These are phyloP conservation scores for Odontophorus gujanensis DNA, from an alignment of 2,113 vertebrate genomes.

Conservation along the genomic window DNA sequence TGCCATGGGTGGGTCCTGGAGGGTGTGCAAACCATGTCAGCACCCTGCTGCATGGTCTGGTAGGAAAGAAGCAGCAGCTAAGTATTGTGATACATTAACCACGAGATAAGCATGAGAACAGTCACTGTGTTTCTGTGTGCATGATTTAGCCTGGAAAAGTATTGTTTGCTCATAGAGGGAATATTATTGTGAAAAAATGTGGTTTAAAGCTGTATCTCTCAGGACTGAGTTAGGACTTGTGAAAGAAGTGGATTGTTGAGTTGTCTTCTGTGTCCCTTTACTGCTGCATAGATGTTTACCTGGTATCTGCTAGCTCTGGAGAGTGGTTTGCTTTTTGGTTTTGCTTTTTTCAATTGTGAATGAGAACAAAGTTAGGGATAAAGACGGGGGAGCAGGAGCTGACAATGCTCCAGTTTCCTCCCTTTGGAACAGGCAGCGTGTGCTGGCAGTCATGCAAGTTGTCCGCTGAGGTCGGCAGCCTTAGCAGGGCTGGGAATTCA, in stretches of 20 bases:
- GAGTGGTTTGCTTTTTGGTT: neutral
- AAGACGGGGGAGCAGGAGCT: neutral
- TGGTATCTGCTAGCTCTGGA: neutral
- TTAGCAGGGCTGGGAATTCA: fast-evolving
- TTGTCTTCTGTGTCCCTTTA: neutral
- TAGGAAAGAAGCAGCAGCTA: neutral
- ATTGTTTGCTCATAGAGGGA: neutral
- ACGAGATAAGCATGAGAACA: fast-evolving
- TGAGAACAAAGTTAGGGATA: neutral
- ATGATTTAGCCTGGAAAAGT: neutral
- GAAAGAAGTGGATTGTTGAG: fast-evolving
- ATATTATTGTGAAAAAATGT: neutral
- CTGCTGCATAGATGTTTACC: fast-evolving
- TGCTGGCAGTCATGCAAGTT: too few species aligned
- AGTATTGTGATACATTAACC: neutral
- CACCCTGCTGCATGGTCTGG: neutral
- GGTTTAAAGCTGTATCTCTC: neutral
- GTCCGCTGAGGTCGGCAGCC: fast-evolving
- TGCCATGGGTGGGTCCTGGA: fast-evolving
- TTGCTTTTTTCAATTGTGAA: neutral
- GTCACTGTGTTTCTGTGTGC: fast-evolving
- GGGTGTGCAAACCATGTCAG: neutral
- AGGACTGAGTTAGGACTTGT: neutral
- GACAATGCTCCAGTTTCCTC: fast-evolving
- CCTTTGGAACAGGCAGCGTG: neutral